Evolutionary conservation across 2,888 invertebrate genomes (phyloP).

Genomic region (Leptopilina drosophilae): DNA sequence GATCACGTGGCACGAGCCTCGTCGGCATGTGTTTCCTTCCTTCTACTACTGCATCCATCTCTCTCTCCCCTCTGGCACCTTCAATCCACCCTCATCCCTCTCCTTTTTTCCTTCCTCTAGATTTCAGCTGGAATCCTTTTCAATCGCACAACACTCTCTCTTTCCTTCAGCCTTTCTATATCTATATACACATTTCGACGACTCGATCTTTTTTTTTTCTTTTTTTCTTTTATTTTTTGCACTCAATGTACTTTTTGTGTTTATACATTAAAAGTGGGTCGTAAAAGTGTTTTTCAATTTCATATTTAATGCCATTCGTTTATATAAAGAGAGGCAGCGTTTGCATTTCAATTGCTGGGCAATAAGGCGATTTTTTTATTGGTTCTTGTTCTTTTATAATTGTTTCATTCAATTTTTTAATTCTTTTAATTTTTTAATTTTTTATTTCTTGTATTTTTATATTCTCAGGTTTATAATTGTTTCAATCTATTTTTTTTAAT

Average conservation of each 20-base stretch:
- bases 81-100: conserved; percentile 49
- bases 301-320: conserved; percentile 2
- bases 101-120: conserved; percentile 41
- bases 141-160: conserved; percentile 26
- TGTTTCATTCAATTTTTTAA: too few relatives aligned
- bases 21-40: conserved; percentile 70
- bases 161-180: conserved; percentile 44
- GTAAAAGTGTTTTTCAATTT: conserved; percentile 6
- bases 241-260: conserved; percentile 14
- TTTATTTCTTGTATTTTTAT: too few relatives aligned
- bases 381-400: too few relatives aligned
- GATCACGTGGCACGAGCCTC: conserved; percentile 74
- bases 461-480: too few relatives aligned
- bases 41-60: conserved; percentile 42
- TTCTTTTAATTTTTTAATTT: too few relatives aligned
- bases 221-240: neutral
- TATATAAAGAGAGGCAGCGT: too few relatives aligned
- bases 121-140: conserved; percentile 37
- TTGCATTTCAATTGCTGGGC: too few relatives aligned
- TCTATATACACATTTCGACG: too few relatives aligned
- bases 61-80: conserved; percentile 48
- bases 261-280: neutral
- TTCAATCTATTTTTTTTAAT: too few relatives aligned
- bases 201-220: too few relatives aligned
- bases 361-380: too few relatives aligned